phyloP scores from a whole-genome alignment of 2,113 vertebrate species.

The Isichthys henryi region DNA sequence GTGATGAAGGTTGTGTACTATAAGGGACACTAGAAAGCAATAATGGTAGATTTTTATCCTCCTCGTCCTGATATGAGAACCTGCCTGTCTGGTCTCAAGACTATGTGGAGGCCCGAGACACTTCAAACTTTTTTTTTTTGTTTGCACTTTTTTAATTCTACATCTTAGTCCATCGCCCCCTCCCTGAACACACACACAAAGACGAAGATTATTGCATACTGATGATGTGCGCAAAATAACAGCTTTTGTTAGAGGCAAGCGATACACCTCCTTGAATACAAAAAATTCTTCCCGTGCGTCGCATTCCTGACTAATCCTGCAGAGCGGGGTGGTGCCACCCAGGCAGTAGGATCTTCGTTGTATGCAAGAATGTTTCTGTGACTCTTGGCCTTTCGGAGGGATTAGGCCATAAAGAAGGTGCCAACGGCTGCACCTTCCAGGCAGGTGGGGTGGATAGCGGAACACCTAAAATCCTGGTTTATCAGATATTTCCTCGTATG shows the following conservation, averaged over 20 bases:
- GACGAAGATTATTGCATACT: neutral
- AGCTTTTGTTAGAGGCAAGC: neutral
- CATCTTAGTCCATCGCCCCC: neutral
- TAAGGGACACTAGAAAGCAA: neutral
- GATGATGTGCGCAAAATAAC: neutral
- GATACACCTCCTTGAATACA: neutral
- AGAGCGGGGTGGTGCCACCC: neutral
- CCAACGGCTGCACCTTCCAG: neutral
- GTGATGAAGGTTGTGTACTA: neutral
- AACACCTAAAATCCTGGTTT: neutral
- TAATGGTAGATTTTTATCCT: neutral
- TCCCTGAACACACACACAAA: neutral
- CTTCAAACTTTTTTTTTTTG: neutral
- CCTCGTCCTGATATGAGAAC: neutral
- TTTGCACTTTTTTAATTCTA: neutral
- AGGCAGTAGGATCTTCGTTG: neutral
- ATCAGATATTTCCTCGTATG: neutral
- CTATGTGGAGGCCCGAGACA: neutral
- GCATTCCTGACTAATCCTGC: neutral
- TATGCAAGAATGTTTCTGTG: neutral
- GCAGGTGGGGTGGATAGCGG: neutral
- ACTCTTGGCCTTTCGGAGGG: neutral
- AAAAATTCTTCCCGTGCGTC: neutral
- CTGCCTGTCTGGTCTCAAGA: neutral
- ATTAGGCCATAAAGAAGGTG: neutral